Evolutionary conservation across 2,113 vertebrate genomes (phyloP).

Genomic region (Pollachius pollachius): DNA sequence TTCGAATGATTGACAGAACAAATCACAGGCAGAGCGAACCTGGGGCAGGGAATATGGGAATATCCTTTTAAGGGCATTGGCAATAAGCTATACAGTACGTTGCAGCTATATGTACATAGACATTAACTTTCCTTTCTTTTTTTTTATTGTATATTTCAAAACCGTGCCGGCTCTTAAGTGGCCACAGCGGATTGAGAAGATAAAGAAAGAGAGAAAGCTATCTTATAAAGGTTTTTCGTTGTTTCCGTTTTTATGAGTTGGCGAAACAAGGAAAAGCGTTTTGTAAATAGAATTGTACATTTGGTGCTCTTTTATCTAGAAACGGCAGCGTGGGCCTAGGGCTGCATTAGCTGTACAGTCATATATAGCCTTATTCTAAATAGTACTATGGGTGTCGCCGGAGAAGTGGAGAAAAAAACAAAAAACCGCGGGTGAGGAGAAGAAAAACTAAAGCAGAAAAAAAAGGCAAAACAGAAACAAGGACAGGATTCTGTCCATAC

Average conservation of each 20-base stretch:
- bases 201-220: slow-evolving; percentile 40
- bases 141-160: slow-evolving; percentile 61
- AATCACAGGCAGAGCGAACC: slow-evolving; percentile 17
- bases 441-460: too few relatives aligned
- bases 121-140: slow-evolving; percentile 40
- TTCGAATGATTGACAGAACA: not conserved
- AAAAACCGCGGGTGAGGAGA: not conserved
- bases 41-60: slow-evolving; percentile 19
- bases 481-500: slow-evolving; percentile 56
- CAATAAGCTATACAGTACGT: slow-evolving; percentile 89
- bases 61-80: slow-evolving; percentile 87
- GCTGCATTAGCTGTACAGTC: slow-evolving; percentile 84
- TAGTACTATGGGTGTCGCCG: slow-evolving; percentile 76
- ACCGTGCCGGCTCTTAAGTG: slow-evolving; percentile 78
- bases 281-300: slow-evolving; percentile 89
- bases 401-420: slow-evolving; percentile 45
- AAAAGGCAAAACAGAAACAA: not conserved
- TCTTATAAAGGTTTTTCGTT: slow-evolving; percentile 68
- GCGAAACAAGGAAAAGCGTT: slow-evolving; percentile 50
- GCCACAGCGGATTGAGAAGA: slow-evolving; percentile 77
- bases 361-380: slow-evolving; percentile 80
- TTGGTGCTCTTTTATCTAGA: slow-evolving; percentile 85
- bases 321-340: slow-evolving; percentile 81
- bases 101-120: slow-evolving; percentile 89
- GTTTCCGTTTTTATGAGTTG: slow-evolving; percentile 39